A percentile compares a stretch with the other conserved stretches of the same genome.
Conservation (phyloP, 1,140 invertebrate species). For the Paracyclopina nana region DNA sequence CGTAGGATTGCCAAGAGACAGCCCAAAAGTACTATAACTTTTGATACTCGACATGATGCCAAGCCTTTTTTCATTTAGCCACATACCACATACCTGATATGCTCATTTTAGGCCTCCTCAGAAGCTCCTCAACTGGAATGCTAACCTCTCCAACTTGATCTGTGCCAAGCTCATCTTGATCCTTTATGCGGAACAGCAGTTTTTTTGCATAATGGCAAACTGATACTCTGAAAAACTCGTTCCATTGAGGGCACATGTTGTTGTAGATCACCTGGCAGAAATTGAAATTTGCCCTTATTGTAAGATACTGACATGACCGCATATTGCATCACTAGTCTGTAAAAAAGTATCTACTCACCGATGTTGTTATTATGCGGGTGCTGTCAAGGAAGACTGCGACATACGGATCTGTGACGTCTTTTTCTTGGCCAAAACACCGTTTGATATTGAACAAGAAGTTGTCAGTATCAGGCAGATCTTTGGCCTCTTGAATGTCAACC, state of each 20-base stretch:
- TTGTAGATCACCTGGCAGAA: constrained; percentile 16
- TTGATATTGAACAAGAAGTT: constrained; percentile 21
- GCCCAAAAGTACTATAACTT: no score
- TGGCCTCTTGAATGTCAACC: constrained; percentile 19
- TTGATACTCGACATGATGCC: no score
- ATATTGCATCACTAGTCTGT: no score
- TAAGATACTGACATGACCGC: no score
- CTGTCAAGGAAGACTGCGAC: constrained; percentile 19
- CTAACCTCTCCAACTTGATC: background rate
- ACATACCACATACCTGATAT: no score
- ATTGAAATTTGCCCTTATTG: no score
- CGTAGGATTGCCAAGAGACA: no score
- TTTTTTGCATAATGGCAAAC: constrained; percentile 8
- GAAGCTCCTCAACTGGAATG: background rate
- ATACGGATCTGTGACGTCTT: constrained; percentile 21
- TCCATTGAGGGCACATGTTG: constrained; percentile 20
- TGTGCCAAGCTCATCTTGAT: constrained; percentile 6
- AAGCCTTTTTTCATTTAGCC: no score
- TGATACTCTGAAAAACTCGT: constrained; percentile 18
- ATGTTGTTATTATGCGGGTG: constrained; percentile 20
- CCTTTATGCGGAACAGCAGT: background rate
- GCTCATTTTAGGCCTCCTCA: no score
- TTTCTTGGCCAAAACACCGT: constrained; percentile 13
- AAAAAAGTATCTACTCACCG: no score
- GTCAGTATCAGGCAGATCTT: constrained; percentile 20